Evolutionary conservation across 1,140 invertebrate species (phyloP).

Genomic region (Holcopasites calliopsidis): DNA sequence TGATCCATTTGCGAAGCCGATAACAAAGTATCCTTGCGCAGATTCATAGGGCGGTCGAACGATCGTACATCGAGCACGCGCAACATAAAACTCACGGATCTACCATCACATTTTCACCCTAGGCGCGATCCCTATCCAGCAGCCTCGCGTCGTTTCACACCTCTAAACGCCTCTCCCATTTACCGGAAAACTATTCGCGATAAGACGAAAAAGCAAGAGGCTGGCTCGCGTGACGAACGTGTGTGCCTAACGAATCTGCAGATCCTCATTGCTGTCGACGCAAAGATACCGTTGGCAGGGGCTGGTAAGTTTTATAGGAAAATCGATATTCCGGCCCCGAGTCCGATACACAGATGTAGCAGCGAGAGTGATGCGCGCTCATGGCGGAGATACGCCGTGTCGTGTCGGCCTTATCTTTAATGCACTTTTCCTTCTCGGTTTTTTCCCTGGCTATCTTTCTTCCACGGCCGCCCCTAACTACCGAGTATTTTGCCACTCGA

Average conservation of each 20-base stretch:
- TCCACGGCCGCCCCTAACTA: neutral
- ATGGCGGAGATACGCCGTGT: constrained; percentile 35
- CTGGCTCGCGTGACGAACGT: neutral
- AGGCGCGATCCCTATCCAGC: neutral
- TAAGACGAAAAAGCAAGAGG: neutral
- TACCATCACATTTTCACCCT: neutral
- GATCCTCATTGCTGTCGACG: neutral
- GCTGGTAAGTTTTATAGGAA: constrained; percentile 34
- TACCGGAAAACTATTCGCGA: neutral
- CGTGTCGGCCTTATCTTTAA: constrained; percentile 54
- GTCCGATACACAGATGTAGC: constrained; percentile 8
- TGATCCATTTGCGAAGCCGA: no score
- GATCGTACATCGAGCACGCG: no score
- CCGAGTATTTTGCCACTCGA: constrained; percentile 12
- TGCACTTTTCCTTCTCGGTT: neutral
- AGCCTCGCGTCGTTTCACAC: neutral
- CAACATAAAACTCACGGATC: neutral
- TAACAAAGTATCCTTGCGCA: no score
- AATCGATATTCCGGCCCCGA: constrained; percentile 40
- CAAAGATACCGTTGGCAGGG: constrained; percentile 27
- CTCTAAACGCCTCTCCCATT: neutral
- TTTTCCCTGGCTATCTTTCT: neutral
- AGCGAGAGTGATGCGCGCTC: constrained; percentile 23
- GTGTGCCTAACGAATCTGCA: neutral
- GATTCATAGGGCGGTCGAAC: no score